Evolutionary conservation across 2,888 invertebrate genomes (phyloP), one percentile per base, ranked within the genome.

Genomic region (Hypselothyrea guttata): DNA sequence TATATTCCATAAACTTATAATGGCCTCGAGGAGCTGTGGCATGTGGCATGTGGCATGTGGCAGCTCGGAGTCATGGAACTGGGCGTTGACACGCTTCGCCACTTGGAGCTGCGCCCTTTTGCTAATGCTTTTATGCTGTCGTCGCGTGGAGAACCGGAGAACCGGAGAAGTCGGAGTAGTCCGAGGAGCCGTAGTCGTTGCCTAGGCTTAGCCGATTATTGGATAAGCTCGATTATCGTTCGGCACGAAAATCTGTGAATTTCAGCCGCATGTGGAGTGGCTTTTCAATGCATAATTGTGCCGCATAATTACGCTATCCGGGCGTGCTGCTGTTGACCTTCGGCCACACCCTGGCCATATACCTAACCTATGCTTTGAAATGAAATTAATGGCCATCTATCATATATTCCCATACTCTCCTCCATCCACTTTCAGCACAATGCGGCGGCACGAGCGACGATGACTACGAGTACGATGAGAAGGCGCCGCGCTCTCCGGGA

Each of bases 81-180:
- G 82, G 83, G 77, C 77, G 78, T 71, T 61, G 79, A 78, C 78
- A 69, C 62, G 78, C 63, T 54, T 18, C 37, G 59, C 67, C 55
- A 69, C 47, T 49, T 46, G 62, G 58, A 48, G 67, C 67, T 77
- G 75, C 82, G 78, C 84, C 62, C 57, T 62, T 79, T 58, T 84
- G 55, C 70, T 84, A 84, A 79, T 79, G 84, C 84, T 77, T 84
- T 84, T 77, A 79, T 81, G 84, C 67, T 79, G 77, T 68, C 54
- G 48, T 42, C 59, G 53, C 48, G 18, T 47, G 42, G n/a, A 11
- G 34, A 44, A 7, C 31, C 31, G 40, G 8, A 9, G 22, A 22
- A n/a, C n/a, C n/a, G n/a, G n/a, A n/a, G n/a, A n/a, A 13, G 13
- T 18, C 34, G 51, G 30, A 28, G 15, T 44, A 7, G 9, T 22